phyloP scores from a whole-genome alignment of 1,140 invertebrate genomes.

The Bombus pascuorum region DNA sequence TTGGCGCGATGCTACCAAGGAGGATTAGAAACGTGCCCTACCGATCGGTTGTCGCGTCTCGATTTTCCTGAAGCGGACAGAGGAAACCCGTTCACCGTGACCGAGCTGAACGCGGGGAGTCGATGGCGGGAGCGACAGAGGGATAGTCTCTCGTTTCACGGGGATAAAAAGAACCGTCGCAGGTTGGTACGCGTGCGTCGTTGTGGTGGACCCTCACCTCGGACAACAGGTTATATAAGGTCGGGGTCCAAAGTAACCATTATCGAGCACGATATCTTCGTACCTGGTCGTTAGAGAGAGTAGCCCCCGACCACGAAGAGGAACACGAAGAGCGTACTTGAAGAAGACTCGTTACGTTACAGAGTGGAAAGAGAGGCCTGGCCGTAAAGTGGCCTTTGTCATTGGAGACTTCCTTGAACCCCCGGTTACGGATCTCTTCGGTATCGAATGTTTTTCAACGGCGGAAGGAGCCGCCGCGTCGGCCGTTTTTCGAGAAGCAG shows the following conservation, averaged over 20 bases:
- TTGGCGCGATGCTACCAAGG: background rate
- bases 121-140: slow-evolving; percentile 45
- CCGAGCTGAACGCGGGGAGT: slow-evolving; percentile 12
- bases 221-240: slow-evolving; percentile 67
- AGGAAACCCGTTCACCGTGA: slow-evolving; percentile 49
- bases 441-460: slow-evolving; percentile 53
- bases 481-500: slow-evolving; percentile 33
- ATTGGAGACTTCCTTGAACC: slow-evolving; percentile 69
- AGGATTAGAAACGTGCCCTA: slow-evolving; percentile 28
- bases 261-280: slow-evolving; percentile 67
- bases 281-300: slow-evolving; percentile 64
- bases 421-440: slow-evolving; percentile 48
- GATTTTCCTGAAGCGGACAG: slow-evolving; percentile 38
- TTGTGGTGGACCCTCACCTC: slow-evolving; percentile 48
- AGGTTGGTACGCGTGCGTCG: slow-evolving; percentile 49
- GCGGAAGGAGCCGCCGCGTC: background rate
- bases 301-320: slow-evolving; percentile 59
- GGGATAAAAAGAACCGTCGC: slow-evolving; percentile 56
- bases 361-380: slow-evolving; percentile 41
- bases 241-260: slow-evolving; percentile 62
- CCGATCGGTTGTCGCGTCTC: slow-evolving; percentile 26
- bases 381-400: slow-evolving; percentile 71
- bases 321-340: slow-evolving; percentile 56
- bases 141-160: slow-evolving; percentile 52
- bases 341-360: slow-evolving; percentile 66